phyloP scores from a whole-genome alignment of 2,113 vertebrate genomes.

The Caranx ignobilis region DNA sequence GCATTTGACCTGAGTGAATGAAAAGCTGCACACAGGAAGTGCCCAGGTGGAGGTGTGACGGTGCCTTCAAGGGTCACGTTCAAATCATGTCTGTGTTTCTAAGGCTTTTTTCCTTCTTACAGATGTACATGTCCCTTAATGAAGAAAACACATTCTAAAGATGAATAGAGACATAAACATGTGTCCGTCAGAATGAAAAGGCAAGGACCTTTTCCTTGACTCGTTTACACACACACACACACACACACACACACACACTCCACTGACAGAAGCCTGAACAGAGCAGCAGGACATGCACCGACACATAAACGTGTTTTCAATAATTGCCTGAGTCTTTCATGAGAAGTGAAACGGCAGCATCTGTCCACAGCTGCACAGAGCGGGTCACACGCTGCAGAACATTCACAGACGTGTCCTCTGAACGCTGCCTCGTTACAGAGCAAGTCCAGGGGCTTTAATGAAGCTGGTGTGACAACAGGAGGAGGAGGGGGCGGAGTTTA shows the following conservation, averaged over 20 bases:
- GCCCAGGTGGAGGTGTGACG: not conserved
- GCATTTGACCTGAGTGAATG: too few species aligned
- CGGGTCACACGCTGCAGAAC: not conserved
- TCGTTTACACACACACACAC: not conserved
- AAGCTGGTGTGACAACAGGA: not conserved
- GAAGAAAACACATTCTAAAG: not conserved
- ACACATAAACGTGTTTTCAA: conserved; percentile 19
- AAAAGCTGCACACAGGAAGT: too few species aligned
- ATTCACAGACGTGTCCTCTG: not conserved
- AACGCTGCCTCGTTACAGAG: conserved; percentile 6
- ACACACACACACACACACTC: not conserved
- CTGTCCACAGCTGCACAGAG: not conserved
- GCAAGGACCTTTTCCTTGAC: not conserved
- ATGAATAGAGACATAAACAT: not conserved
- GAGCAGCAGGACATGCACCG: not conserved
- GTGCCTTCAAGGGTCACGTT: not conserved
- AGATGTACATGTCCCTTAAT: too few species aligned
- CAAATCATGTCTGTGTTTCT: not conserved
- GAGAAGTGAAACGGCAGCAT: conserved; percentile 11
- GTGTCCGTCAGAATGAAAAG: not conserved
- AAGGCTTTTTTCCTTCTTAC: too few species aligned
- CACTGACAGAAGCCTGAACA: not conserved
- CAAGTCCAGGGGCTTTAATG: conserved; percentile 7
- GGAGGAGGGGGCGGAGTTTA: not conserved
- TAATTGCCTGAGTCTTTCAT: conserved; percentile 29